Evolutionary conservation across 1,140 invertebrate genomes (phyloP).

Genomic region (Saccostrea glomerata): DNA sequence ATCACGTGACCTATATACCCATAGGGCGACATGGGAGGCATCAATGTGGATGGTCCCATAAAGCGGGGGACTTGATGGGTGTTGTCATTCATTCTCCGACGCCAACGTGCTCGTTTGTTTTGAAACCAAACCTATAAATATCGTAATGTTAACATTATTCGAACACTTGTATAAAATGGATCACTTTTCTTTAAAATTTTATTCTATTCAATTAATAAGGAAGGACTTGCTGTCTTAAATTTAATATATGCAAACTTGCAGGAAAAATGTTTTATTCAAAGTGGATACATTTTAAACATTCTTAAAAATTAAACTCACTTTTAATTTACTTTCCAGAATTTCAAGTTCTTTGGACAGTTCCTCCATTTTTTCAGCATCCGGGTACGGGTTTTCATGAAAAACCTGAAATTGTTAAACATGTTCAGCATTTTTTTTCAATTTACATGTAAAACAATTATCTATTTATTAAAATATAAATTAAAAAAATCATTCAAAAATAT

Average conservation of each 20-base stretch:
- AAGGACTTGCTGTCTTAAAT: too few species aligned
- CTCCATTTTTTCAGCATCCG: constrained; percentile 67
- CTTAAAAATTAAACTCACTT: constrained; percentile 50
- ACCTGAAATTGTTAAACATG: constrained; percentile 3
- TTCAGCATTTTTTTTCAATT: too few species aligned
- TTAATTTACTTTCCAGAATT: constrained; percentile 66
- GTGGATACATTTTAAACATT: too few species aligned
- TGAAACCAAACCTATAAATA: constrained; percentile 63
- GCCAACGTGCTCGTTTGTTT: constrained; percentile 63
- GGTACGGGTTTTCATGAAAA: constrained; percentile 69
- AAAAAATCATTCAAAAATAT: too few species aligned
- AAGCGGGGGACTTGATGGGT: constrained; percentile 37
- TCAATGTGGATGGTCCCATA: constrained; percentile 45
- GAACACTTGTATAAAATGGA: neutral
- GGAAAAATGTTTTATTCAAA: too few species aligned
- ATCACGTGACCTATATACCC: constrained; percentile 51
- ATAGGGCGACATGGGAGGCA: constrained; percentile 52
- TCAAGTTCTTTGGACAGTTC: constrained; percentile 62
- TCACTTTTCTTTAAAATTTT: too few species aligned
- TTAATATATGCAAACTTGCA: too few species aligned
- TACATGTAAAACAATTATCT: too few species aligned
- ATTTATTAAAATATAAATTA: too few species aligned
- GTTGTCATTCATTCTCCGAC: constrained; percentile 52
- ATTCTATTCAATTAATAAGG: too few species aligned
- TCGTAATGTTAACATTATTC: neutral